phyloP scores from a whole-genome alignment of 92 coral and sea anemone genomes.

The Bergia sp. region DNA sequence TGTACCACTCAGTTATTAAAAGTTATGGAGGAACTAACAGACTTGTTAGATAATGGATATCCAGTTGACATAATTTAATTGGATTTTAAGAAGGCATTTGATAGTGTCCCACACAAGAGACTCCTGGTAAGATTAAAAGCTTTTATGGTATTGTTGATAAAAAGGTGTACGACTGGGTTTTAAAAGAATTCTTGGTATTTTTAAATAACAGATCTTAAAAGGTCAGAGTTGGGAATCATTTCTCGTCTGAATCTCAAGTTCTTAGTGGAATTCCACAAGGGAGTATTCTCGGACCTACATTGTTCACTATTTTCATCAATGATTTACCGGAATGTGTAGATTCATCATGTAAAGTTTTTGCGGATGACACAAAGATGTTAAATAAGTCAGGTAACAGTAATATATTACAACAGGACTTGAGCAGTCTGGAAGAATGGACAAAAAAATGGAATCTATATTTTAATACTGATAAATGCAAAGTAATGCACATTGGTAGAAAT shows the following conservation, averaged over 20 bases:
- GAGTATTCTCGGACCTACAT: slow-evolving; percentile 9
- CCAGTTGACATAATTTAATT: slow-evolving; percentile 6
- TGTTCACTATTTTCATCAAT: slow-evolving; percentile 2
- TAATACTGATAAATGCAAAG: slow-evolving; percentile 12
- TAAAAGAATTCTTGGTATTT: background rate
- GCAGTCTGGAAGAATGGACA: slow-evolving; percentile 18
- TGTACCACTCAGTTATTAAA: slow-evolving; percentile 12
- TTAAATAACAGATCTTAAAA: slow-evolving; percentile 12
- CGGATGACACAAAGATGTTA: background rate
- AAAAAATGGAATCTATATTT: slow-evolving; percentile 13
- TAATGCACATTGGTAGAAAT: slow-evolving; percentile 19
- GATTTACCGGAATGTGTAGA: background rate
- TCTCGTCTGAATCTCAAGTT: background rate
- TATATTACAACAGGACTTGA: background rate
- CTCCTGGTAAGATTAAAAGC: slow-evolving; percentile 22
- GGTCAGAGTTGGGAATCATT: slow-evolving; percentile 6
- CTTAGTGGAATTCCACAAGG: slow-evolving; percentile 17
- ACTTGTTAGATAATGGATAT: background rate
- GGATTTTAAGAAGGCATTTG: slow-evolving; percentile 9
- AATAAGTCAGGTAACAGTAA: background rate
- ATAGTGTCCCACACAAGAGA: background rate
- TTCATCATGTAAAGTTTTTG: slow-evolving; percentile 14
- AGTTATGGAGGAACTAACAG: slow-evolving; percentile 16
- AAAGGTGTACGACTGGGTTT: slow-evolving; percentile 7
- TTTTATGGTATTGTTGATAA: slow-evolving; percentile 10